These are phyloP conservation scores for Manis pentadactyla DNA, from an alignment of 2,797 vertebrate genomes.

Conservation along the genomic window DNA sequence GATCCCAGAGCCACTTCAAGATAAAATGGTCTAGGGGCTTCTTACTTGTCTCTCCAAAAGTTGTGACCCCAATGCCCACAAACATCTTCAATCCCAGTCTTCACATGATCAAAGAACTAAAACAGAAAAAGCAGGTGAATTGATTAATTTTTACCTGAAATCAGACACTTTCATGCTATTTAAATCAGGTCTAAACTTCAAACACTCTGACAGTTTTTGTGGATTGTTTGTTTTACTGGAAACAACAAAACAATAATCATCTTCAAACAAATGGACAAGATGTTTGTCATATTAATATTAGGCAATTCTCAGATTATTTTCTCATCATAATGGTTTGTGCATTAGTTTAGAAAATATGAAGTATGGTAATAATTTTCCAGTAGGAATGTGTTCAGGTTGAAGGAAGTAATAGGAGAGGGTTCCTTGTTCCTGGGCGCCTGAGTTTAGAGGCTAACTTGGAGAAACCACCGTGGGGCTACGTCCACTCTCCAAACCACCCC, in stretches of 20 bases:
- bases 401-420: background rate
- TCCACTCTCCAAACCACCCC: rapidly evolving
- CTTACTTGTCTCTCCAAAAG: constrained; percentile 99
- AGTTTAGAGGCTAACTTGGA: background rate
- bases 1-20: background rate
- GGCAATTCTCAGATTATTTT: background rate
- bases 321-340: background rate
- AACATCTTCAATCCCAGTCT: constrained; percentile 96
- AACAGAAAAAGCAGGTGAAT: constrained; percentile 57
- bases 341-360: background rate
- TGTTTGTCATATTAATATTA: background rate
- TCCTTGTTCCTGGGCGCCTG: no score
- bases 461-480: rapidly evolving
- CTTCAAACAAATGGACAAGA: background rate
- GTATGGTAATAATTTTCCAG: background rate
- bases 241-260: background rate
- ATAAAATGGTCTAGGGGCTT: background rate
- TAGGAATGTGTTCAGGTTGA: background rate
- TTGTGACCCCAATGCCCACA: constrained; percentile 99
- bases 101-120: constrained; percentile 96
- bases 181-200: background rate
- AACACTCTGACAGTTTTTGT: background rate
- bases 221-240: background rate
- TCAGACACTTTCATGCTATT: background rate
- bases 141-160: background rate